Base-by-base conservation (phyloP, 2,113 vertebrate species). In the Solea solea region DNA sequence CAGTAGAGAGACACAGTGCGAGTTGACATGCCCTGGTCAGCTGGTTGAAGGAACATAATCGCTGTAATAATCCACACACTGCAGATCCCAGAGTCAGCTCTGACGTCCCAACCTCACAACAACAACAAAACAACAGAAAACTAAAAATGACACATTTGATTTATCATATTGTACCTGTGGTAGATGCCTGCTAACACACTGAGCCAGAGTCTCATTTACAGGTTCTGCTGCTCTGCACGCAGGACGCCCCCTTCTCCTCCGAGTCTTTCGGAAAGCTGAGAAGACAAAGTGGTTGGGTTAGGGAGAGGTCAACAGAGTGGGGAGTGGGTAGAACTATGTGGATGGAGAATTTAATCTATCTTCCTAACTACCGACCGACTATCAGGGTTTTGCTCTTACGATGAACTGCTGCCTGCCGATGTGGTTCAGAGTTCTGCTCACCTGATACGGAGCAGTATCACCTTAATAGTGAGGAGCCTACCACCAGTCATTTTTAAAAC, bases 191-290 rank as follows among this genome's bases (percentile, higher is more conserved):
- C 16, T 51, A 41, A 41, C 14, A 59, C 44, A 25, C 12, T n/a
- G 41, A 27, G 54, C 40, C n/a, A 48, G 14, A 48, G 11, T 6
- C 34, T 92, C 80, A 90, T 27, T 80, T 72, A 13, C 51, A 16
- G 8, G 70, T 41, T 21, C 8, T 11, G 53, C 69, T 54, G 52
- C 69, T 82, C 60, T 74, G 81, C 60, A 64, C 60, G 40, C 48
- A 40, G 5, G 69, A 15, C 3, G 8, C 28, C 52, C 88, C 72
- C 53, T 83, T 86, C 61, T 88, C 72, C 53, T 3, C 34, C 2
- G 39, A 42, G 49, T 84, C 82, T 39, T 90, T 82, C 16, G 87
- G 80, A 75, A 78, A 78, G 55, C 92, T 92, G 83, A 52, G 40
- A 45, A 49, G 54, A 56, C 15, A 9, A 66, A 21, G 10, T 59